Evolutionary conservation across 2,888 invertebrate genomes (phyloP), one percentile per base, ranked within the genome.

Genomic region (Argyresthia albistria): DNA sequence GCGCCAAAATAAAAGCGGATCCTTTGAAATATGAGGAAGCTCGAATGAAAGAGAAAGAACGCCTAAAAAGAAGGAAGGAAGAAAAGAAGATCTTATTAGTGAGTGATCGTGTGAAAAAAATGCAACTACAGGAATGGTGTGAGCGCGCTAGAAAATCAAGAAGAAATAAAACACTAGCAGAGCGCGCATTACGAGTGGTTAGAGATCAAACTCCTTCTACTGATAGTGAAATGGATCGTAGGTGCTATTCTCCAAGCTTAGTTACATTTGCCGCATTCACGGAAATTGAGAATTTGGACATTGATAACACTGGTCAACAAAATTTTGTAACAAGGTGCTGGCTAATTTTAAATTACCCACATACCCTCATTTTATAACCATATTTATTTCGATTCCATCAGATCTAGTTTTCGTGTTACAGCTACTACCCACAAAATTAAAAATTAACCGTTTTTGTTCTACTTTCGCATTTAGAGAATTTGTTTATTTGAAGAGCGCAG

Each of bases 1-100:
- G 43, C 14, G 51, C 51, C 10, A 51, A 51, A 51, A 51, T 51
- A 43, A 43, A 43, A 43, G 51, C 43, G 35, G 51, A 51, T 36
- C 53, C 53, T 46, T 43, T 50, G 42, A 53, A 50, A 42, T 50
- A 53, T 43, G 50, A 50, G 12, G 53, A 53, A 53, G 45, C 45
- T 50, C 45, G 39, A 53, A 50, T 36, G 48, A 53, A 53, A 42
- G 53, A 53, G 43, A 45, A 46, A 50, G 53, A 53, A 50, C 50
- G 53, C 14, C 53, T 49, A 37, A 15, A 53, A 50, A 49, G 50
- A 53, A 12, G 53, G 50, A 50, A 53, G 46, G 36, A 53, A 12
- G 53, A 53, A 50, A 53, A 50, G 36, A 53, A 53, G 42, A 53
- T 53, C 42, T 53, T 53, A 42, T 36, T 48, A 47, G 36, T 54